Percentiles rank a stretch among this genome's conserved stretches.
Conservation (phyloP, 2,113 vertebrate species). For the Grammomys dolichurus region DNA sequence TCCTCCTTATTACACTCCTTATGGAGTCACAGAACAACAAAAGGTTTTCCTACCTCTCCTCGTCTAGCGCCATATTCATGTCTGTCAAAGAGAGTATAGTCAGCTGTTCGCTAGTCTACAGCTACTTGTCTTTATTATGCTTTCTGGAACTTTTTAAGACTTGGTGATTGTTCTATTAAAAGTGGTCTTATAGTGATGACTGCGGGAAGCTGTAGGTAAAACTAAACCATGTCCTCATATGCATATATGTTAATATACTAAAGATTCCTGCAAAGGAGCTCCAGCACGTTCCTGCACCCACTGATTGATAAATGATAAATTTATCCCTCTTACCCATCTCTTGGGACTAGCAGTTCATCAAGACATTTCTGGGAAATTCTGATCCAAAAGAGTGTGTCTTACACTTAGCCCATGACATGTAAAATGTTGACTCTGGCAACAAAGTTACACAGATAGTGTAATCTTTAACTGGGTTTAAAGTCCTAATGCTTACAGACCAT, state of each 20-base stretch:
- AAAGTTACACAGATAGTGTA: neutral
- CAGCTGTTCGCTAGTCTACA: neutral
- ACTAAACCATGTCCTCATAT: neutral
- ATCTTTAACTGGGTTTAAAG: neutral
- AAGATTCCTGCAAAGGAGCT: neutral
- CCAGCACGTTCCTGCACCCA: neutral
- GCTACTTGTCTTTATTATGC: neutral
- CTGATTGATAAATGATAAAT: constrained; percentile 20
- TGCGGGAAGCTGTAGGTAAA: constrained; percentile 1
- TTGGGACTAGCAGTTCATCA: neutral
- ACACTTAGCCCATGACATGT: neutral
- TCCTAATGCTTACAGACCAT: neutral
- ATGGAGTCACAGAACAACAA: neutral
- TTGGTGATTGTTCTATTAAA: neutral
- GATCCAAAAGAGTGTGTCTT: neutral
- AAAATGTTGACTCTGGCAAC: neutral
- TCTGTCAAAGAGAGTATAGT: neutral
- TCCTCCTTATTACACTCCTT: neutral
- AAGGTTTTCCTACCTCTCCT: neutral
- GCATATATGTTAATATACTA: neutral
- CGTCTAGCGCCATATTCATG: too few relatives aligned
- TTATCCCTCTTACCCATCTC: neutral
- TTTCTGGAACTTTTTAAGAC: neutral
- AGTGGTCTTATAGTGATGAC: neutral
- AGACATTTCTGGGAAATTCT: neutral